Evolutionary conservation across 1,140 invertebrate species (phyloP), one percentile per base, ranked within the genome.

Genomic region (Cherax quadricarinatus): DNA sequence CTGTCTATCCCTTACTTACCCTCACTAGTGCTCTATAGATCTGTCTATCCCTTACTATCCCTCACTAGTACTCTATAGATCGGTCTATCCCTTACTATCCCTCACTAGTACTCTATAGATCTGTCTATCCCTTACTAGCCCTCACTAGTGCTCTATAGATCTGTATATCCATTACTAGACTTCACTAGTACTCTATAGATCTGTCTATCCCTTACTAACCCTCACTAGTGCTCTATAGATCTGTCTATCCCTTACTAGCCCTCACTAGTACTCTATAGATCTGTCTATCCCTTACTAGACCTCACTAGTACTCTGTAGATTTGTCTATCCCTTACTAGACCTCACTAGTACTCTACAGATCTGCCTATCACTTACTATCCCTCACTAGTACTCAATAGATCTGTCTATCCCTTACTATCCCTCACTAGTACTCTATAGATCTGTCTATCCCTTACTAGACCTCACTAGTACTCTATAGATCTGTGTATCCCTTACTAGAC

Each of bases 301-400:
- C 24, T 85, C 83, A 49, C 57, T 70, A n/a, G 70, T 24, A 41
- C 83, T 70, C 57, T 85, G 62, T 70, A 30, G n/a, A n/a, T n/a
- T n/a, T 82, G 49, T 57, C 53, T 57, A 7, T 57, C 53, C 12
- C 53, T 57, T 16, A 10, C 41, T n/a, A n/a, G n/a, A n/a, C n/a
- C n/a, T n/a, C n/a, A n/a, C n/a, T n/a, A n/a, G n/a, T n/a, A n/a
- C n/a, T n/a, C n/a, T n/a, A n/a, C n/a, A n/a, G n/a, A n/a, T n/a
- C n/a, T n/a, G n/a, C n/a, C 78, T 79, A 6, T 30, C 78, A 7
- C 14, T 79, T 18, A 51, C 24, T 79, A 6, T 79, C 14, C 30
- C 14, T 79, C 14, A 7, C 78, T 79, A 1, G 24, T 24, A 30
- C 78, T 79, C n/a, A n/a, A n/a, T n/a, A n/a, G n/a, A n/a, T n/a